Base-by-base conservation (phyloP, 2,113 vertebrate genomes). In the Mus musculus region DNA sequence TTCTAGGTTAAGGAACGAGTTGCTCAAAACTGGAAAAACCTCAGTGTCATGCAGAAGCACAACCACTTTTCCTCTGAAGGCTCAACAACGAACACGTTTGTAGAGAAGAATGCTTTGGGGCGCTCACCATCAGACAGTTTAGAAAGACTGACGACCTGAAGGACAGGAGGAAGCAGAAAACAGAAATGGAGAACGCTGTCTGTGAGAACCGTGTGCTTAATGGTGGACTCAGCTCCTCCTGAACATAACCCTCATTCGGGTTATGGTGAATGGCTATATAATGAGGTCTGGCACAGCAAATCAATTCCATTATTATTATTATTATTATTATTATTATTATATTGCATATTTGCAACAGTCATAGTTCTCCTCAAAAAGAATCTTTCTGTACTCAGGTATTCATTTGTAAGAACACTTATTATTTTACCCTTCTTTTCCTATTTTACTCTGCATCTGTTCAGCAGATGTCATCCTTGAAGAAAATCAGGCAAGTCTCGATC, bases 231-330 rank as follows among this genome's bases (percentile, higher is more conserved):
- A 1, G 75, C 87, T 71, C 65, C 96, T 96, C 88, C 91, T 88
- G 95, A 96, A 98, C 97, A 85, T 93, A 97, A 85, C 89, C 91
- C 72, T 95, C 49, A 65, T 96, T 97, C 81, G 59, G 89, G 95
- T 96, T 97, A 92, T 61, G 75, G 88, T 95, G 91, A 69, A 95
- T 63, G 97, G 67, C 76, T 95, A 85, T 96, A 91, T 72, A 89
- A 95, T 86, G 85, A 98, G 91, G 97, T 97, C 93, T 94, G 87
- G 90, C 86, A 92, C 63, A 95, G 93, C 84, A 96, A 98, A 98
- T 94, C 59, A 90, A 97, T 97, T 97, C 95, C 85, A 54, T 61
- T 96, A 88, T 91, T 82, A 98, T 42, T 42, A 42, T 42, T 42
- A 42, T n/a, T n/a, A n/a, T n/a, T 42, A 42, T 42, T 42, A 42